Evolutionary conservation across 1,140 invertebrate genomes (phyloP), one percentile per base, ranked within the genome.

Genomic region (Gonioctena quinquepunctata): DNA sequence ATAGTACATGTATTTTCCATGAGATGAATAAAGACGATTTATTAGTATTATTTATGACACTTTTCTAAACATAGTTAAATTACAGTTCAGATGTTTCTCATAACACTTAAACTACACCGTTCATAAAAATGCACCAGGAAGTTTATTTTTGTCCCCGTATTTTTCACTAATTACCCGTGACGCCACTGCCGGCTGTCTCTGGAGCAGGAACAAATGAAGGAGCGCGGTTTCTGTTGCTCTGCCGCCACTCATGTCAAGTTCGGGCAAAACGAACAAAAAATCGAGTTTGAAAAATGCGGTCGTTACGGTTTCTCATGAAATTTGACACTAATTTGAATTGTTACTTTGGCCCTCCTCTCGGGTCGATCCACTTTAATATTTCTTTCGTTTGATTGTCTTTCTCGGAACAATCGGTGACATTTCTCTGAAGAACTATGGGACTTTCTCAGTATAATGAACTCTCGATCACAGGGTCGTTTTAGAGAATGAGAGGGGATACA

Each of bases 41-140:
- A n/a, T n/a, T n/a, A n/a, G n/a, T n/a, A n/a, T n/a, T n/a, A n/a
- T n/a, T n/a, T n/a, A n/a, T n/a, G n/a, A n/a, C n/a, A n/a, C n/a
- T n/a, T n/a, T n/a, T n/a, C n/a, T n/a, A n/a, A n/a, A n/a, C n/a
- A n/a, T n/a, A n/a, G n/a, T n/a, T n/a, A n/a, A n/a, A n/a, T n/a
- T n/a, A 42, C 5, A 42, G 13, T 42, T 42, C 11, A 42, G 5
- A 13, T n/a, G 13, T 42, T 42, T n/a, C 13, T 13, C 13, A n/a
- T 42, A 42, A 42, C 33, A 4, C 13, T 42, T n/a, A n/a, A 42
- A n/a, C 33, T 42, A 13, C 13, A n/a, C 33, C 33, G 33, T n/a
- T 25, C 16, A 25, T 26, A 59, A 25, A 59, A 59, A 59, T 25
- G 23, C 23, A 59, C 56, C 56, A 59, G 56, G 56, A 59, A 59